These are phyloP conservation scores for Catocala fraxini DNA, from an alignment of 2,888 invertebrate genomes.

Conservation along the genomic window DNA sequence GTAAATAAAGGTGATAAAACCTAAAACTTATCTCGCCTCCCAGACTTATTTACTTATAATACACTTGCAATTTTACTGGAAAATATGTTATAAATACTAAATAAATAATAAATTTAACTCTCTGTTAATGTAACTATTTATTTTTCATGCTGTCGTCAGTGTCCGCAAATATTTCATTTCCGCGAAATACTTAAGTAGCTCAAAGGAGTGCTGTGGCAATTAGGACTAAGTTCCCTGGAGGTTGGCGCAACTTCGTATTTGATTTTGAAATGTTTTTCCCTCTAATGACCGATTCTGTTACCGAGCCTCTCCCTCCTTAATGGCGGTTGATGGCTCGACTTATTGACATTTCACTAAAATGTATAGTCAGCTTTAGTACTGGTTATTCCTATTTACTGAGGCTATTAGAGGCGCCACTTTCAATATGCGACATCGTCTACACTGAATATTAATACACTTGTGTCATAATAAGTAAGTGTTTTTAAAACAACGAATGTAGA, in stretches of 20 bases:
- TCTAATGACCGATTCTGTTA: conserved; percentile 75
- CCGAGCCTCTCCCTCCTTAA: conserved; percentile 60
- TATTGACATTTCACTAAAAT: conserved; percentile 66
- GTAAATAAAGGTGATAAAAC: too few species aligned
- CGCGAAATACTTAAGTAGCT: conserved; percentile 58
- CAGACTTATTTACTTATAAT: too few species aligned
- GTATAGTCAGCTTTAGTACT: conserved; percentile 50
- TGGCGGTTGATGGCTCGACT: conserved; percentile 66
- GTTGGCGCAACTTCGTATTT: conserved; percentile 73
- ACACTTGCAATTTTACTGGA: too few species aligned
- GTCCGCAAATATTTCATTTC: conserved; percentile 55
- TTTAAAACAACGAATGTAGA: conserved; percentile 13
- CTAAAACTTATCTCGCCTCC: too few species aligned
- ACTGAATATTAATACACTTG: conserved; percentile 26
- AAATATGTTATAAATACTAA: not conserved
- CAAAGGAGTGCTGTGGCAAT: conserved; percentile 50
- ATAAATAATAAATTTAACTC: not conserved
- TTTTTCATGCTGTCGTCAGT: conserved; percentile 30
- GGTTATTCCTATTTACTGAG: conserved; percentile 70
- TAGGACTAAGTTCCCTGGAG: conserved; percentile 64
- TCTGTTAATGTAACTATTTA: conserved; percentile 16
- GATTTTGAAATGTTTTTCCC: conserved; percentile 79
- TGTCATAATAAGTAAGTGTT: conserved; percentile 3
- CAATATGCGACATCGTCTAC: conserved; percentile 44
- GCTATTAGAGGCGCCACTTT: conserved; percentile 52